Base-by-base conservation (phyloP, 2,797 vertebrate species). In the Hephaestus fuliginosus region DNA sequence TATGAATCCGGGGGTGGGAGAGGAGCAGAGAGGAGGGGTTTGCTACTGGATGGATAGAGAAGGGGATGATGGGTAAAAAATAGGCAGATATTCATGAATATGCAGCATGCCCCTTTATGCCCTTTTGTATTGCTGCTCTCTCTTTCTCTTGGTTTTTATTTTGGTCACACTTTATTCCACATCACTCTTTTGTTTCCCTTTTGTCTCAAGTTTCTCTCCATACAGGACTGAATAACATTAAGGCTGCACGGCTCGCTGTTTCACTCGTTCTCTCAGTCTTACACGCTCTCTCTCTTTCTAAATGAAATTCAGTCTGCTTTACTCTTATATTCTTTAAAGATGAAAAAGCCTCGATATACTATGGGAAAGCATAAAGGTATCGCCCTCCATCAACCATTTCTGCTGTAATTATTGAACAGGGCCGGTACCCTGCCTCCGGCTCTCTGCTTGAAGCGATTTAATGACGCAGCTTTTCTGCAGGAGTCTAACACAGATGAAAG, bases 51-150 rank as follows among this genome's bases (percentile, higher is more conserved):
- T 49, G 39, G 15, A 69, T 12, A 36, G 33, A 78, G 61, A 68
- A 43, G 72, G 11, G 49, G 68, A 22, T 69, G 75, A 80, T 81
- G 76, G 64, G 69, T 78, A 77, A 67, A 85, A 85, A 85, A 82
- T 46, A 74, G 65, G 55, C 60, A 83, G 55, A 86, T 80, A 78
- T 74, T 90, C 86, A 90, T 89, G 79, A 91, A 90, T 91, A 90
- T 93, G 83, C 84, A 91, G 61, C 55, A 68, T 86, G 17, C 73
- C 46, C 66, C 36, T 75, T 83, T 68, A 70, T 76, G n/a, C 15
- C 8, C 22, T 14, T 86, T 87, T 86, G 79, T 89, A 20, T 57
- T 60, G 33, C 58, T 71, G 60, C 70, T 17, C 63, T 72, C 51
- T 86, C 65, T 65, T 76, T 83, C 57, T 28, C 46, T 65, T 53